A percentile compares a stretch with the other conserved stretches of the same genome.
These are phyloP conservation scores for Bradypus variegatus DNA, from an alignment of 2,797 vertebrate genomes.

Conservation along the genomic window DNA sequence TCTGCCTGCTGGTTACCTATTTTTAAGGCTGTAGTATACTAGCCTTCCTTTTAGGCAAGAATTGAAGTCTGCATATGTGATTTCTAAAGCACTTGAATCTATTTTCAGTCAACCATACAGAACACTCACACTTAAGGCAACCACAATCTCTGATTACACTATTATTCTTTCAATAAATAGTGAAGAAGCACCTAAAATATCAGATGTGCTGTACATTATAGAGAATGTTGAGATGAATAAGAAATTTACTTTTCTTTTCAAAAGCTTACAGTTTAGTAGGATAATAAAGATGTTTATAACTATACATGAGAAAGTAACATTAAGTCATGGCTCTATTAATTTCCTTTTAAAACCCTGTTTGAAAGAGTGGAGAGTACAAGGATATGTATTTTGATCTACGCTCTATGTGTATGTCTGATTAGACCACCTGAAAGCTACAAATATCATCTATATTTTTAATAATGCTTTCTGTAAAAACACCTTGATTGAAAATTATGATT, in stretches of 20 bases:
- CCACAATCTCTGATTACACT: background rate
- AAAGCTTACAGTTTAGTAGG: background rate
- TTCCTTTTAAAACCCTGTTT: background rate
- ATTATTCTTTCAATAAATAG: background rate
- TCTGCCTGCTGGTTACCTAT: background rate
- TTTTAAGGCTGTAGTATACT: background rate
- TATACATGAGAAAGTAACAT: conserved; percentile 4
- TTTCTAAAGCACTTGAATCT: background rate
- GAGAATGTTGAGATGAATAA: background rate
- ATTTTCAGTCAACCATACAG: background rate
- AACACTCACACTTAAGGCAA: background rate
- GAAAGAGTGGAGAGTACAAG: background rate
- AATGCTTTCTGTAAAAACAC: background rate
- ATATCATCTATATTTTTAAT: background rate
- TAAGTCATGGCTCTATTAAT: background rate
- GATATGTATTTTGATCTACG: background rate
- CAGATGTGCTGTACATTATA: background rate
- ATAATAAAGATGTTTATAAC: background rate
- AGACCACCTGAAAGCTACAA: background rate
- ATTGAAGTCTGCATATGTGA: background rate
- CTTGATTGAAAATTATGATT: background rate
- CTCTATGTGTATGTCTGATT: background rate
- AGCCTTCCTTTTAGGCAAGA: background rate
- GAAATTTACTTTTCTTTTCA: background rate
- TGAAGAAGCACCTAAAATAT: background rate